Evolutionary conservation across 2,888 invertebrate genomes (phyloP), one percentile per base, ranked within the genome.

Genomic region (Lissocephala sabroskyi): DNA sequence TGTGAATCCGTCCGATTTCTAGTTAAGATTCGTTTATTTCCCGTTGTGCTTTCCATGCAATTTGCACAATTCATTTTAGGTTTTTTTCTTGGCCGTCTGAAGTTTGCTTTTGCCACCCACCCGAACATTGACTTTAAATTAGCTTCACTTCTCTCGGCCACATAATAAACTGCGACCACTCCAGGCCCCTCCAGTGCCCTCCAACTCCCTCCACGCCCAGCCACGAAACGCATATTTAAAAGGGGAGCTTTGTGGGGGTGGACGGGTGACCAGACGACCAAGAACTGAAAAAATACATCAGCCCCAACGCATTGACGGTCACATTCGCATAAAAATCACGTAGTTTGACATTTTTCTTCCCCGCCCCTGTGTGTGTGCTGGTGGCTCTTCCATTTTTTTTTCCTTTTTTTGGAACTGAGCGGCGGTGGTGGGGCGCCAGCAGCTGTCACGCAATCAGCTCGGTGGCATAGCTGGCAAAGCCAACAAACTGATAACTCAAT

Each of bases 401-500:
- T 40, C 33, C 17, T 35, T 33, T 28, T 13, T 16, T 43, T 9
- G 16, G 9, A 17, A 10, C 30, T 32, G 5, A 26, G 26, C 13
- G 13, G 30, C 30, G 13, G 13, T 13, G 30, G 11, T 30, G 30
- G 11, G 13, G 9, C 29, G 44, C 41, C 35, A 52, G 61, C 62
- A 56, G 66, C 70, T 65, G 68, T 57, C 66, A 70, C 66, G 75
- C 74, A 73, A 73, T 66, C 67, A 74, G 64, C 50, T 59, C 66
- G 52, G 62, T 59, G 61, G 61, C 73, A 62, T 63, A 56, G 64
- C 64, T 40, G 52, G 60, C 52, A 68, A 65, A 75, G 77, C 79
- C 79, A 79, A 79, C 79, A 79, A 79, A 79, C 79, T 79, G 80
- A 79, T 79, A 79, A 79, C 77, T 79, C 79, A 79, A 79, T 79